Evolutionary conservation across 2,888 invertebrate species (phyloP), one percentile per base, ranked within the genome.

Genomic region (Crioceris asparagi): DNA sequence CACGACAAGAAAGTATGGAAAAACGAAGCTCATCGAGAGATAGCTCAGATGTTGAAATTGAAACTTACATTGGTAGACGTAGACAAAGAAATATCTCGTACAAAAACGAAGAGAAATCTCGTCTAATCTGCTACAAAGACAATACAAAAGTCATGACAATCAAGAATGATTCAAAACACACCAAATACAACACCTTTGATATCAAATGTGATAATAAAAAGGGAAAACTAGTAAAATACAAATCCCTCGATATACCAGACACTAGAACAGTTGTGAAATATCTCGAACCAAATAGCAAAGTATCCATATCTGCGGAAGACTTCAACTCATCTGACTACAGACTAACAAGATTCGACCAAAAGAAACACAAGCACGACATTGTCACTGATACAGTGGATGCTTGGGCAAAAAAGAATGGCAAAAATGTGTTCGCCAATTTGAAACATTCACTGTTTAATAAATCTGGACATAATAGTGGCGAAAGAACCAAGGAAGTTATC

Each of bases 351-450:
- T 56, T 49, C 33, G 54, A 51, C 14, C 45, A 47, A 16, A 55
- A 48, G 40, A 54, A 46, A 35, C 47, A 64, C 38, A 62, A 65
- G 41, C 68, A 66, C 46, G 72, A 72, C 49, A 65, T 77, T 42
- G 73, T 78, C 49, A 69, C 70, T 35, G 69, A 71, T 53, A 77
- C 78, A 6, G 77, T 78, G 32, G 77, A 77, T 52, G 65, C 70
- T 26, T 78, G 79, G 79, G 68, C 73, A 31, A 63, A 64, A 46
- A 61, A 48, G 54, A 59, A 51, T 17, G 33, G 40, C 26, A 56
- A 55, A 43, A 60, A 59, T 38, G 55, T 62, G 39, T 60, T 57
- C 40, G 57, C 58, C 19, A 61, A 61, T 39, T 44, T 64, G 6
- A 61, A 53, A 47, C 59, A 59, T 45, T 59, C 61, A 3, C 40